These are phyloP conservation scores for Echiichthys vipera DNA, from an alignment of 2,797 vertebrate genomes.

Conservation along the genomic window DNA sequence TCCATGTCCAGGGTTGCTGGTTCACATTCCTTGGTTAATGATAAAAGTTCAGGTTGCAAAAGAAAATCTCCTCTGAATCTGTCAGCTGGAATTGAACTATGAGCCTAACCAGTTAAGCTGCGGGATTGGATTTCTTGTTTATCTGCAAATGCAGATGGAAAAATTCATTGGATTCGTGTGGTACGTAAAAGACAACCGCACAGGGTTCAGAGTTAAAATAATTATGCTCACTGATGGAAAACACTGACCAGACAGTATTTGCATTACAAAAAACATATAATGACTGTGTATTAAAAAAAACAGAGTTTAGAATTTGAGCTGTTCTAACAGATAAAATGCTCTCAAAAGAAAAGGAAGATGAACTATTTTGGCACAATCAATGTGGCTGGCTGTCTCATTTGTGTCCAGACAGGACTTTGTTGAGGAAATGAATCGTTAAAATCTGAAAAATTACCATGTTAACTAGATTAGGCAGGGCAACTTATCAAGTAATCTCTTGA, in stretches of 20 bases:
- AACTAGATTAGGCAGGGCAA: slow-evolving; percentile 84
- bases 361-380: slow-evolving; percentile 35
- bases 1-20: slow-evolving; percentile 71
- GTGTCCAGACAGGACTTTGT: slow-evolving; percentile 51
- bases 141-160: slow-evolving; percentile 72
- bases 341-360: slow-evolving; percentile 14
- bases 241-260: slow-evolving; percentile 18
- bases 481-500: slow-evolving; percentile 84
- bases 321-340: neutral
- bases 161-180: slow-evolving; percentile 32
- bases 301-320: neutral
- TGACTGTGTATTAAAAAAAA: neutral
- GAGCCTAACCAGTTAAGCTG: slow-evolving; percentile 49
- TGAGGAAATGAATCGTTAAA: slow-evolving; percentile 75
- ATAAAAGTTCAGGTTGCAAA: slow-evolving; percentile 64
- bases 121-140: slow-evolving; percentile 67
- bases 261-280: neutral
- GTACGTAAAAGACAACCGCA: slow-evolving; percentile 27
- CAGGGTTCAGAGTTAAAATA: slow-evolving; percentile 19
- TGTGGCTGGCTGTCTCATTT: slow-evolving; percentile 25
- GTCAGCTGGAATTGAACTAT: slow-evolving; percentile 62
- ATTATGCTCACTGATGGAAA: slow-evolving; percentile 25
- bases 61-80: slow-evolving; percentile 74
- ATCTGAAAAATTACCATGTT: slow-evolving; percentile 83
- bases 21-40: slow-evolving; percentile 68